These are phyloP conservation scores for Monopterus albus DNA, from an alignment of 2,113 vertebrate genomes.

Conservation along the genomic window DNA sequence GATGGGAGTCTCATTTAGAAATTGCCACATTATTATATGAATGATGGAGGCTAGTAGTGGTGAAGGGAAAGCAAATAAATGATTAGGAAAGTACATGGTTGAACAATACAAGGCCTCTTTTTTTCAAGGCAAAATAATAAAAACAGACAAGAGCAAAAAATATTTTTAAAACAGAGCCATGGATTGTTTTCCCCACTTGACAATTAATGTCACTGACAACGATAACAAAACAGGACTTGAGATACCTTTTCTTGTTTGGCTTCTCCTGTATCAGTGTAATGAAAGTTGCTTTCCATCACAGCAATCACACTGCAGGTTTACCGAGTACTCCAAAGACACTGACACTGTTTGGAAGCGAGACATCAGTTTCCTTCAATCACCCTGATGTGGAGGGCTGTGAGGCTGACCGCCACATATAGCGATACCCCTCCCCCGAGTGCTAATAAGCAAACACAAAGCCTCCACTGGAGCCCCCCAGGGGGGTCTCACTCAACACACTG, in stretches of 20 bases:
- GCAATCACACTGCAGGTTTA: constrained; percentile 59
- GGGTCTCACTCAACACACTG: constrained; percentile 73
- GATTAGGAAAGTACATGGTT: constrained; percentile 44
- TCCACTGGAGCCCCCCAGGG: constrained; percentile 66
- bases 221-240: constrained; percentile 32
- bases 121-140: constrained; percentile 16
- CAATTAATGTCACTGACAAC: constrained; percentile 35
- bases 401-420: constrained; percentile 66
- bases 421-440: constrained; percentile 53
- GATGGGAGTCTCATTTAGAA: constrained; percentile 62
- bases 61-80: constrained; percentile 66
- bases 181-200: constrained; percentile 25
- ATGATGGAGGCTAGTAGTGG: constrained; percentile 47
- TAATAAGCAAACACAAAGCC: constrained; percentile 73
- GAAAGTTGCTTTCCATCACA: constrained; percentile 65
- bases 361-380: constrained; percentile 74
- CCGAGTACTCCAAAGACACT: constrained; percentile 55
- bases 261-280: constrained; percentile 64
- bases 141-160: background rate
- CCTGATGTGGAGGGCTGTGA: constrained; percentile 52
- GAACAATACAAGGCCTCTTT: constrained; percentile 21
- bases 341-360: constrained; percentile 75
- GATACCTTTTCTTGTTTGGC: constrained; percentile 53
- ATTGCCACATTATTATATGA: constrained; percentile 64
- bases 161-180: constrained; percentile 19